Percentiles rank a stretch among this genome's conserved stretches.
phyloP scores from a whole-genome alignment of 2,888 invertebrate genomes.

The Lamellibrachia columna region DNA sequence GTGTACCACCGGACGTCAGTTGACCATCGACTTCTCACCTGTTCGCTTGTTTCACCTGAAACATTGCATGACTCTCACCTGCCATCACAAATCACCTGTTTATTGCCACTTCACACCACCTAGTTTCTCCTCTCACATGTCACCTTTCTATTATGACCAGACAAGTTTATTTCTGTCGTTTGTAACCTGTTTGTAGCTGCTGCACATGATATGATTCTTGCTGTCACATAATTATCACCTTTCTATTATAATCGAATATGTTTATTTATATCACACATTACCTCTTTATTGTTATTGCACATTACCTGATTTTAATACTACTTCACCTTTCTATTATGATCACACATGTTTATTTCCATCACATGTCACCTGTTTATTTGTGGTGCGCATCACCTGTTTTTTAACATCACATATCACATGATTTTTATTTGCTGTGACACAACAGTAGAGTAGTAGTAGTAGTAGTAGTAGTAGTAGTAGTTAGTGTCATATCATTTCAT shows the following conservation, averaged over 20 bases:
- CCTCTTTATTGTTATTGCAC: not conserved
- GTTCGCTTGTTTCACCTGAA: not conserved
- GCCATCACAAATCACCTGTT: conserved; percentile 11
- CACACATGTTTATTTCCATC: not conserved
- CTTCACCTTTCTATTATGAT: not conserved
- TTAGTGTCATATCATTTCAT: not conserved
- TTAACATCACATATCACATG: not conserved
- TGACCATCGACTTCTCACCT: not conserved
- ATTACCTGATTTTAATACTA: not conserved
- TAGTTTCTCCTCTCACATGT: not conserved
- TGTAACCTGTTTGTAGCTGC: not conserved
- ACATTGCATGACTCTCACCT: not conserved
- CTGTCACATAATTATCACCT: not conserved
- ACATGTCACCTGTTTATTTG: not conserved
- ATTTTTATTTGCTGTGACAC: not conserved
- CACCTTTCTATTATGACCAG: not conserved
- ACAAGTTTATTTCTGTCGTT: not conserved
- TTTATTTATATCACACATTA: not conserved
- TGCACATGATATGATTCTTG: not conserved
- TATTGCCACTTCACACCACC: not conserved
- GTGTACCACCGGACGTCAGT: not conserved
- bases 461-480: not conserved
- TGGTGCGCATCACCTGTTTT: not conserved
- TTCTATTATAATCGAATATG: not conserved
- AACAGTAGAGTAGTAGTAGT: not conserved